phyloP scores from a whole-genome alignment of 1,140 invertebrate genomes.

The Oncopodura yosiiana region DNA sequence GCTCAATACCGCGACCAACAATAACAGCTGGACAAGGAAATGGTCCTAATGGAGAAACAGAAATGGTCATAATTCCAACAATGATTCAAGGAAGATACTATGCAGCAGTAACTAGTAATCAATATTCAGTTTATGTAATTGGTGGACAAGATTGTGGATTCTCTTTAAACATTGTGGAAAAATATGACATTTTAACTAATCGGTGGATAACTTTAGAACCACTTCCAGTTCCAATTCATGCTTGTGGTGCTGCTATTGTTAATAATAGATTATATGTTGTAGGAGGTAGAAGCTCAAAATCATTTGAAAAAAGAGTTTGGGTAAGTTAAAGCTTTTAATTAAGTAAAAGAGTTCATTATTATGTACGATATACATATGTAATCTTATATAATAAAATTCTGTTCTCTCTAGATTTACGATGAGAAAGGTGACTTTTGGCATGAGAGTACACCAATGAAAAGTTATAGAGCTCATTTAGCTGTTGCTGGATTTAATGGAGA shows the following conservation, averaged over 20 bases:
- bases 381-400: constrained; percentile 1
- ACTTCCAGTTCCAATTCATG: constrained; percentile 36
- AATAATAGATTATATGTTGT: constrained; percentile 34
- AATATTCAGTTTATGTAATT: constrained; percentile 35
- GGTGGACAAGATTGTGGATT: constrained; percentile 36
- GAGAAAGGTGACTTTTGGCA: constrained; percentile 34
- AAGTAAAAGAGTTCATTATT: no score
- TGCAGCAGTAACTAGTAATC: constrained; percentile 34
- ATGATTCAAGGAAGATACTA: constrained; percentile 36
- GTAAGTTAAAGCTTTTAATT: constrained; percentile 23
- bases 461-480: constrained; percentile 35
- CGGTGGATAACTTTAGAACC: constrained; percentile 34
- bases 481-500: constrained; percentile 35
- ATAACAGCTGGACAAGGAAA: no score
- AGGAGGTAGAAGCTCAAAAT: constrained; percentile 34
- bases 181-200: constrained; percentile 36
- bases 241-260: constrained; percentile 36
- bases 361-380: background rate
- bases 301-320: constrained; percentile 36
- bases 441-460: constrained; percentile 35
- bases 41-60: constrained; percentile 19
- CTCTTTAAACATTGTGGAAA: constrained; percentile 34
- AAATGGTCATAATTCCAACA: constrained; percentile 36
- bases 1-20: constrained; percentile 32
- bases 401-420: constrained; percentile 33